Evolutionary conservation across 2,113 vertebrate genomes (phyloP).

Genomic region (Stegastes partitus): DNA sequence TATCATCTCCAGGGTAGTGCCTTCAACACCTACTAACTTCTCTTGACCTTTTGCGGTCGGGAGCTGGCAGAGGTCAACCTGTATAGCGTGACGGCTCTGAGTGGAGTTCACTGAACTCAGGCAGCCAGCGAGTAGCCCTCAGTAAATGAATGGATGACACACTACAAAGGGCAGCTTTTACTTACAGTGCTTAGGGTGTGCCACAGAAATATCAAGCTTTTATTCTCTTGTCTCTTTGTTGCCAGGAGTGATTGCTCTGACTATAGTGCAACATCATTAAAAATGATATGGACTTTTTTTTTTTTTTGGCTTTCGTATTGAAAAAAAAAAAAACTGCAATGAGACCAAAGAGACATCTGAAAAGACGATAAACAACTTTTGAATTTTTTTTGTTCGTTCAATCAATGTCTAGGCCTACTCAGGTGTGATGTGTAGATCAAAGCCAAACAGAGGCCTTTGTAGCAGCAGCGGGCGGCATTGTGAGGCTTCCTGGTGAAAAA

Average conservation of each 20-base stretch:
- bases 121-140: conserved; percentile 4
- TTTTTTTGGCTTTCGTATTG: conserved; percentile 3
- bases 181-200: background rate
- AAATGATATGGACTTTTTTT: background rate
- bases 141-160: conserved; percentile 3
- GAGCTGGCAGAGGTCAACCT: conserved; percentile 37
- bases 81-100: conserved; percentile 4
- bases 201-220: conserved; percentile 1
- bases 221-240: conserved; percentile 15
- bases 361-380: conserved; percentile 1
- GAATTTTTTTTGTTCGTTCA: conserved; percentile 17
- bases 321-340: background rate
- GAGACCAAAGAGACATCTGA: background rate
- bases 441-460: conserved; percentile 43
- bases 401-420: conserved; percentile 23
- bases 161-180: background rate
- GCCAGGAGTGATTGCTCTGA: conserved; percentile 1
- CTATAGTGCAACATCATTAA: background rate
- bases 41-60: conserved; percentile 26
- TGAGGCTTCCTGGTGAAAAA: conserved; percentile 71
- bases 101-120: conserved; percentile 13
- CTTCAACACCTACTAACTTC: conserved; percentile 41
- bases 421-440: conserved; percentile 67
- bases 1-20: conserved; percentile 16
- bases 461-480: conserved; percentile 57